A percentile compares a stretch with the other conserved stretches of the same genome.
phyloP scores from a whole-genome alignment of 2,113 vertebrate genomes.

The Paradoxurus hermaphroditus region DNA sequence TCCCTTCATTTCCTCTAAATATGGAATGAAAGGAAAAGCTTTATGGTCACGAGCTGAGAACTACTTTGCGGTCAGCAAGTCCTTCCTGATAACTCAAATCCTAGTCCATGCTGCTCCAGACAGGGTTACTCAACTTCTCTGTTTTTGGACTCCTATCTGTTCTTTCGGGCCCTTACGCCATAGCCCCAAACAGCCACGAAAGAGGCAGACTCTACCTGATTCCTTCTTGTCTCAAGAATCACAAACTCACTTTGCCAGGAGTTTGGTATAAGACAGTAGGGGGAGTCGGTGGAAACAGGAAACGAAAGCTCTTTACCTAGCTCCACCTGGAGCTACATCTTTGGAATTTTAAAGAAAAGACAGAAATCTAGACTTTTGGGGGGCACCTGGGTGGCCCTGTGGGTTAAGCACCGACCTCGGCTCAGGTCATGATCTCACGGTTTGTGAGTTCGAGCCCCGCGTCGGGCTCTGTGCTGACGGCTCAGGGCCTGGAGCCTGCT shows the following conservation, averaged over 20 bases:
- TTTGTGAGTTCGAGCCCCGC: no score
- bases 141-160: neutral
- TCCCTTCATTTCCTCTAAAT: neutral
- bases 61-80: neutral
- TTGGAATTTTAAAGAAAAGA: neutral
- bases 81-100: conserved; percentile 8
- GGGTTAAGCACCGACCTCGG: no score
- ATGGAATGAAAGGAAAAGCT: neutral
- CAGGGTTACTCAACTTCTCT: neutral
- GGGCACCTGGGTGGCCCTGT: no score
- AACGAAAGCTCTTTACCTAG: neutral
- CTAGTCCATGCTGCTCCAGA: neutral
- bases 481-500: no score
- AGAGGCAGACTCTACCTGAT: neutral
- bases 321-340: no score
- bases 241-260: neutral
- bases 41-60: neutral
- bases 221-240: neutral
- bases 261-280: neutral
- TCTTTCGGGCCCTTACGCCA: neutral
- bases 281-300: neutral
- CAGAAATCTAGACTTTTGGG: neutral
- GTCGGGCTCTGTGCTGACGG: no score
- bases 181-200: neutral
- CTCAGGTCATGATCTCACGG: no score